phyloP scores from a whole-genome alignment of 2,888 invertebrate species.

The Isoperla grammatica region DNA sequence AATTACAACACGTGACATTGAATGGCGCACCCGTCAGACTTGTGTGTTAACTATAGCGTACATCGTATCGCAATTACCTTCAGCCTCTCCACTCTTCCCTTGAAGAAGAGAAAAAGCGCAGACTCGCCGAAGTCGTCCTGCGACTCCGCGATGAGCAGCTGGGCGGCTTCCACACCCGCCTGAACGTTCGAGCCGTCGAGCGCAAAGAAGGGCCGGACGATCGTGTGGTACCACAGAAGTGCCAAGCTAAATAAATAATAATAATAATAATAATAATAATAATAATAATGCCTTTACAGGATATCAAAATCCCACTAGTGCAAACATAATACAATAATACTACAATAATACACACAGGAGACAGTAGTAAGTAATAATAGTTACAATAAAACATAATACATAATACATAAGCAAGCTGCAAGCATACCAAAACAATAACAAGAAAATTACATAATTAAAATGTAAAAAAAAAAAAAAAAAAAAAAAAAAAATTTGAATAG shows the following conservation, averaged over 20 bases:
- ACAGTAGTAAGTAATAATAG: too few relatives aligned
- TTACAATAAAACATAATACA: too few relatives aligned
- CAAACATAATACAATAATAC: too few relatives aligned
- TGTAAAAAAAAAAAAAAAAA: neutral
- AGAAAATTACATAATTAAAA: neutral
- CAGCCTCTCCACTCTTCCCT: conserved; percentile 55
- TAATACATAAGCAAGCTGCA: too few relatives aligned
- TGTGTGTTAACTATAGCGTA: too few relatives aligned
- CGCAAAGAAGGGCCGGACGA: conserved; percentile 61
- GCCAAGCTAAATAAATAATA: conserved; percentile 45
- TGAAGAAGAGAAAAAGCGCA: conserved; percentile 61
- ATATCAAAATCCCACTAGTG: too few relatives aligned
- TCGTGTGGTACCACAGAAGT: conserved; percentile 63
- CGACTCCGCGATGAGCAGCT: conserved; percentile 49
- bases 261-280: conserved; percentile 35
- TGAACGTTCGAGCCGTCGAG: conserved; percentile 55
- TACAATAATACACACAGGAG: too few relatives aligned
- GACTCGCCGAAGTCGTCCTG: conserved; percentile 53
- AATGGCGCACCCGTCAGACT: too few relatives aligned
- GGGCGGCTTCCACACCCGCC: conserved; percentile 53
- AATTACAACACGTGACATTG: too few relatives aligned
- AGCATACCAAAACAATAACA: conserved; percentile 5
- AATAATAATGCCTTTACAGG: conserved; percentile 12
- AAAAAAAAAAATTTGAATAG: too few relatives aligned
- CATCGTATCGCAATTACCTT: too few relatives aligned